Conservation (phyloP, 2,888 invertebrate genomes). For the Temnothorax rugatulus region DNA sequence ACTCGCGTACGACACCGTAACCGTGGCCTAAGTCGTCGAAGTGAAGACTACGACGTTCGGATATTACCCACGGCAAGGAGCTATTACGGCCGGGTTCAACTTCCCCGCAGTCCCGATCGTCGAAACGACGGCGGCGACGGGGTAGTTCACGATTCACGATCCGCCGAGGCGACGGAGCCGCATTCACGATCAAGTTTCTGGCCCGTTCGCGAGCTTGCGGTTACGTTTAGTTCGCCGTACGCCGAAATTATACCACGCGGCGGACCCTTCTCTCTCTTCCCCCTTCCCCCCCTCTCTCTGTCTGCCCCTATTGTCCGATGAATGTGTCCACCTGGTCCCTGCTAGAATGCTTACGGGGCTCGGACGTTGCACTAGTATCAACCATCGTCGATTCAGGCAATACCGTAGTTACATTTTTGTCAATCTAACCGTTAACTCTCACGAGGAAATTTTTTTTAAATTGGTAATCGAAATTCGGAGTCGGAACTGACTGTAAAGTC, state of each 20-base stretch:
- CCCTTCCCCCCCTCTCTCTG: neutral
- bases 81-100: conserved; percentile 41
- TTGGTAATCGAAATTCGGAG: neutral
- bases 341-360: conserved; percentile 15
- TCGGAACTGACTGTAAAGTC: neutral
- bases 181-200: conserved; percentile 54
- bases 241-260: conserved; percentile 47
- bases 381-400: neutral
- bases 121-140: conserved; percentile 25
- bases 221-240: conserved; percentile 45
- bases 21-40: conserved; percentile 36
- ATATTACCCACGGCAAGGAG: conserved; percentile 39
- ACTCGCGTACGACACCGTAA: conserved; percentile 19
- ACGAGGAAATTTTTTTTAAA: neutral
- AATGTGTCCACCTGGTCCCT: neutral
- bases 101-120: conserved; percentile 44
- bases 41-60: conserved; percentile 43
- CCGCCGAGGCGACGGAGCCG: neutral
- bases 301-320: conserved; percentile 19
- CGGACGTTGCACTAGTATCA: conserved; percentile 9
- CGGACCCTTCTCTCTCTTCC: no score
- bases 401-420: neutral
- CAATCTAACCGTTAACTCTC: neutral
- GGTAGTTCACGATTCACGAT: conserved; percentile 48
- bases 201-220: conserved; percentile 50